Conservation (phyloP, 2,113 vertebrate species). For the Myotis yumanensis region DNA sequence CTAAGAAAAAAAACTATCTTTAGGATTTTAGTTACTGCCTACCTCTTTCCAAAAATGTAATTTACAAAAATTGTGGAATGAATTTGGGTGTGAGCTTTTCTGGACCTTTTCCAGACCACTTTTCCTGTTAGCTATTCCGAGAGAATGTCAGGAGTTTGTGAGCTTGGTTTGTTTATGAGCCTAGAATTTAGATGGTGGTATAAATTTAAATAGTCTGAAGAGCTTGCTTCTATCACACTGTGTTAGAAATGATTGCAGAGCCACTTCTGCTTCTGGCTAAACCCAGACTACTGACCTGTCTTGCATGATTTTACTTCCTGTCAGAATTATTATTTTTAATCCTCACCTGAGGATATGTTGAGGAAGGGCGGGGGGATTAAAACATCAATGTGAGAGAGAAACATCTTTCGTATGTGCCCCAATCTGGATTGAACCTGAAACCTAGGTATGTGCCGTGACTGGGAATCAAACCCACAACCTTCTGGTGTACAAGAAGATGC, state of each 20-base stretch:
- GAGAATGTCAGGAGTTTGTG: conserved; percentile 9
- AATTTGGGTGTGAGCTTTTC: conserved; percentile 28
- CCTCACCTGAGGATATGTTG: neutral
- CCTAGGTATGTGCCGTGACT: neutral
- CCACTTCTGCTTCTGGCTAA: neutral
- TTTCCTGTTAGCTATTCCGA: conserved; percentile 47
- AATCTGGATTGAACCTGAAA: neutral
- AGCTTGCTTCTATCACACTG: neutral
- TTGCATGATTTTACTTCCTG: conserved; percentile 29
- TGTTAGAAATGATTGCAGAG: conserved; percentile 5
- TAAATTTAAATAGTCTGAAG: conserved; percentile 17
- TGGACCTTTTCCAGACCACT: neutral
- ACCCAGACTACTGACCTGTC: neutral
- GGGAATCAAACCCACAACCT: neutral
- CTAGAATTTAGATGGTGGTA: conserved; percentile 40
- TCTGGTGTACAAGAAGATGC: neutral
- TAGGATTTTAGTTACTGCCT: conserved; percentile 59
- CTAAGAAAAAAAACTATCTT: conserved; percentile 62
- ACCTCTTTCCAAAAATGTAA: conserved; percentile 73
- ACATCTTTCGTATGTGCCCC: neutral
- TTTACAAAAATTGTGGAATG: conserved; percentile 56
- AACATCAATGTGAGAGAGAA: neutral
- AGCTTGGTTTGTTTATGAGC: conserved; percentile 50
- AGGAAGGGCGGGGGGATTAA: neutral
- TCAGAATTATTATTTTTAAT: conserved; percentile 7